phyloP scores from a whole-genome alignment of 1,140 invertebrate species.

The Dysdera silvatica region DNA sequence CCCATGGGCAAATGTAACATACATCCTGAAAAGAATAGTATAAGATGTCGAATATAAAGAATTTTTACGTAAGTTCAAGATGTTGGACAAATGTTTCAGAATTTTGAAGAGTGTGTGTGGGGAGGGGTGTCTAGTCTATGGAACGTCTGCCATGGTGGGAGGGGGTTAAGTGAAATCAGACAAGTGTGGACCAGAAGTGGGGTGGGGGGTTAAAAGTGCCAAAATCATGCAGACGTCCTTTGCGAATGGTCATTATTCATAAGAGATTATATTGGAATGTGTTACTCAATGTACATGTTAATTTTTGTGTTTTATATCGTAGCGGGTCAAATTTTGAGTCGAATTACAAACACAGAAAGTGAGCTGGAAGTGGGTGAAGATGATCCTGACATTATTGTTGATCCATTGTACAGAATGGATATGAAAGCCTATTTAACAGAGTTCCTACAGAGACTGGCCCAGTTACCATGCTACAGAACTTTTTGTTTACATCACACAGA shows the following conservation, averaged over 20 bases:
- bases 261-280: neutral
- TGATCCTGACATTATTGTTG: slow-evolving; percentile 51
- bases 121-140: too few relatives aligned
- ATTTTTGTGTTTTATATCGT: neutral
- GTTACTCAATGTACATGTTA: neutral
- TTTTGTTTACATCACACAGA: slow-evolving; percentile 53
- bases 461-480: slow-evolving; percentile 51
- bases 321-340: neutral
- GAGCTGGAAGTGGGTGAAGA: slow-evolving; percentile 37
- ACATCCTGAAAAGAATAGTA: too few relatives aligned
- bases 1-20: too few relatives aligned
- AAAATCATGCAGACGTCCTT: too few relatives aligned
- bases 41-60: too few relatives aligned
- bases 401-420: slow-evolving; percentile 55
- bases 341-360: slow-evolving; percentile 8
- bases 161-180: too few relatives aligned
- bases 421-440: slow-evolving; percentile 54
- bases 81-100: too few relatives aligned
- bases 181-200: neutral
- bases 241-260: neutral
- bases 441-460: slow-evolving; percentile 47
- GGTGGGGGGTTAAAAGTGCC: neutral
- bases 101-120: too few relatives aligned
- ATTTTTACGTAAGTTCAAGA: too few relatives aligned
- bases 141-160: too few relatives aligned